Evolutionary conservation across 2,113 vertebrate genomes (phyloP).

Genomic region (Nestor notabilis): DNA sequence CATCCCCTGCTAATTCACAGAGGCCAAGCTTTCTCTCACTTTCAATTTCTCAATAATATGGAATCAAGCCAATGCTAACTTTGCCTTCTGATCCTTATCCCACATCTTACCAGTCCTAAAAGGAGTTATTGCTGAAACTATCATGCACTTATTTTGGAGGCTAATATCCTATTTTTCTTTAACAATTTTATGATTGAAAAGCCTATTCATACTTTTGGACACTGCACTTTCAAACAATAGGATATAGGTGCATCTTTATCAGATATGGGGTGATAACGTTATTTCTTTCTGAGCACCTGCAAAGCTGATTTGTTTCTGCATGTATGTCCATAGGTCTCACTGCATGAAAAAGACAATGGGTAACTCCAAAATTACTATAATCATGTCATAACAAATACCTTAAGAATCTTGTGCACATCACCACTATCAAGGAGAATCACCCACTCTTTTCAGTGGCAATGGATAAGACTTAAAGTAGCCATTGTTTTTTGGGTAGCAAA

Average conservation of each 20-base stretch:
- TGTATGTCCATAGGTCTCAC: background rate
- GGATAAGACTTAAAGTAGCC: background rate
- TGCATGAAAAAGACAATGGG: background rate
- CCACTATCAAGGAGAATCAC: background rate
- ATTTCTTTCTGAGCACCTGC: background rate
- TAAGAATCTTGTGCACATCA: background rate
- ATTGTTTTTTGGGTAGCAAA: background rate
- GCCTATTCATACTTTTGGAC: background rate
- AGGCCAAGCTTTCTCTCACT: background rate
- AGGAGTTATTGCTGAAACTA: background rate
- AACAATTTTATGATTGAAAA: background rate
- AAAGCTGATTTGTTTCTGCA: background rate
- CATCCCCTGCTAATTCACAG: background rate
- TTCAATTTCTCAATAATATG: background rate
- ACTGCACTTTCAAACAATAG: background rate
- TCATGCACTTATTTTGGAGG: background rate
- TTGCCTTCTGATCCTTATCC: background rate
- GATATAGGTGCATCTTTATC: background rate
- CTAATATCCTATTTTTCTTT: background rate
- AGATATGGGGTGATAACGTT: background rate
- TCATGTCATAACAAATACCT: background rate
- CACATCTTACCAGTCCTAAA: background rate
- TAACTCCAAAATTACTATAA: background rate
- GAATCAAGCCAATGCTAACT: slow-evolving; percentile 3
- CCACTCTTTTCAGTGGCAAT: background rate